phyloP scores from a whole-genome alignment of 1,140 invertebrate genomes.

The Papilio machaon region DNA sequence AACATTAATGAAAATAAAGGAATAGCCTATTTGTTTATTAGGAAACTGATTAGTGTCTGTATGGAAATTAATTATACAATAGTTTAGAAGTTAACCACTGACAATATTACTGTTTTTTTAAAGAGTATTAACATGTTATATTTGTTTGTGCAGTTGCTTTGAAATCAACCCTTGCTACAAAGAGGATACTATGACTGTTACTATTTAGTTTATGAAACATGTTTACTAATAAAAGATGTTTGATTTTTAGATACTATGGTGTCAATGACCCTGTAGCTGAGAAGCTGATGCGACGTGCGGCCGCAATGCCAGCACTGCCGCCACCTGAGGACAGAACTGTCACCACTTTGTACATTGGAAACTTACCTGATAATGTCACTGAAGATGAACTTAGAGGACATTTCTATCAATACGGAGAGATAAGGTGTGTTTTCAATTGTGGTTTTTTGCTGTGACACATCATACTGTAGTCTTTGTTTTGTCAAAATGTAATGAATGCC shows the following conservation, averaged over 20 bases:
- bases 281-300: slow-evolving; percentile 96
- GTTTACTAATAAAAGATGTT: background rate
- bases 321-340: slow-evolving; percentile 98
- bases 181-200: no score
- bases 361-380: slow-evolving; percentile 93
- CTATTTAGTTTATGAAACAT: no score
- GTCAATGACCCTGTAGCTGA: slow-evolving; percentile 99
- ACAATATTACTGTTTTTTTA: no score
- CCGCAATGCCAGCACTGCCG: slow-evolving; percentile 96
- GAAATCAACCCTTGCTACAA: no score
- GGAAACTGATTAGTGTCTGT: no score
- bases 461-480: background rate
- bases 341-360: slow-evolving; percentile 98
- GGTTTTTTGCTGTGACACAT: background rate
- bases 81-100: no score
- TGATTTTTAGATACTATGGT: slow-evolving; percentile 91
- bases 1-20: background rate
- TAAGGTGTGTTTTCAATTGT: slow-evolving; percentile 82
- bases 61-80: no score
- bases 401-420: slow-evolving; percentile 99
- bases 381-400: slow-evolving; percentile 92
- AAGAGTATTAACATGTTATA: no score
- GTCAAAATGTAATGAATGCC: background rate
- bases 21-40: background rate
- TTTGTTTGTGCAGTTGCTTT: no score